Evolutionary conservation across 2,888 invertebrate genomes (phyloP), one percentile per base, ranked within the genome.

Genomic region (Hyalella azteca): DNA sequence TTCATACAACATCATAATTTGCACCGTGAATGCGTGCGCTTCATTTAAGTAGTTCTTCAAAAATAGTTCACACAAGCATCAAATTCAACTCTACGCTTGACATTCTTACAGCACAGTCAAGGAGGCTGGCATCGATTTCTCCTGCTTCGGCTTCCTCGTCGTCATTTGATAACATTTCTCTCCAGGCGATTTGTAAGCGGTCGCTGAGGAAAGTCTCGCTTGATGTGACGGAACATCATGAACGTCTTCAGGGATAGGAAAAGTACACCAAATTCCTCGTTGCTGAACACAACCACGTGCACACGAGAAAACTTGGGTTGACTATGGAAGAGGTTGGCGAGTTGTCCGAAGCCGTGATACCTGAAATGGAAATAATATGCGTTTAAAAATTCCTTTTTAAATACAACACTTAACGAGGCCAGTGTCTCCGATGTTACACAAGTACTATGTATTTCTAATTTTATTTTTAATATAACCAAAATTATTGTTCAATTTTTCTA

Each of bases 311-410:
- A 80, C n/a, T 32, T 49, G 13, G 79, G 78, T 4, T 59, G 50
- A 26, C 49, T 54, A 66, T 73, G 75, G 36, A 59, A 59, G 1
- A 49, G 7, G 73, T 48, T 45, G 22, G 81, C 81, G 32, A 79
- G 40, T 29, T 81, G 81, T 19, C 79, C 79, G 50, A 78, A 80
- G 4, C 81, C 81, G 60, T 81, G 81, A 45, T 79, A 81, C 54
- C 81, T 81, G 81, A 54, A 81, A 79, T 41, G 49, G 5, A n/a
- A n/a, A n/a, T n/a, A n/a, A n/a, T n/a, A n/a, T n/a, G n/a, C n/a
- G n/a, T n/a, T n/a, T n/a, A n/a, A n/a, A n/a, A n/a, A n/a, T n/a
- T n/a, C n/a, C n/a, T n/a, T n/a, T n/a, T n/a, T n/a, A n/a, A n/a
- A n/a, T n/a, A n/a, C n/a, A n/a, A n/a, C n/a, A n/a, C n/a, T n/a